These are phyloP conservation scores for Petrophora chlorosata DNA, from an alignment of 2,888 invertebrate genomes.

Conservation along the genomic window DNA sequence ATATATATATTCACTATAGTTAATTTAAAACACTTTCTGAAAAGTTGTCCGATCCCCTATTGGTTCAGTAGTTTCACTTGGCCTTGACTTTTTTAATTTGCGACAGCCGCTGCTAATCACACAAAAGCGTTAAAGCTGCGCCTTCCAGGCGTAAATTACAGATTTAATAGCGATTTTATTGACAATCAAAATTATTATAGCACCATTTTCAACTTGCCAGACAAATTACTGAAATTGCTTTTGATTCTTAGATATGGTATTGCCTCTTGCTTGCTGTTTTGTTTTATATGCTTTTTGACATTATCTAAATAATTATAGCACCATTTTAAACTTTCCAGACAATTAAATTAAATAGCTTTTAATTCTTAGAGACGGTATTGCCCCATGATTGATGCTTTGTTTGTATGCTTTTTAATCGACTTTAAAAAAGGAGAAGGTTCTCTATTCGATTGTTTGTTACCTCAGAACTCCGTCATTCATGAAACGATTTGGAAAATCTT, in stretches of 20 bases:
- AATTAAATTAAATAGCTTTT: constrained; percentile 63
- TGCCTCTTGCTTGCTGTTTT: not conserved
- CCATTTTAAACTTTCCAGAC: constrained; percentile 55
- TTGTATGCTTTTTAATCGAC: not conserved
- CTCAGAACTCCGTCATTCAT: too few relatives aligned
- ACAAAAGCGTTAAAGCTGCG: constrained; percentile 33
- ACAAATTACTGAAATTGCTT: constrained; percentile 63
- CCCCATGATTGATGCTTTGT: not conserved
- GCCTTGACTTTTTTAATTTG: not conserved
- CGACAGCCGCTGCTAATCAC: constrained; percentile 26
- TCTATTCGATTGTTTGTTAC: too few relatives aligned
- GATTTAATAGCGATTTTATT: constrained; percentile 60
- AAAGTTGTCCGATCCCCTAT: not conserved
- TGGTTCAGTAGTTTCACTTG: not conserved
- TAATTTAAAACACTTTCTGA: too few relatives aligned
- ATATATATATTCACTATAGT: too few relatives aligned
- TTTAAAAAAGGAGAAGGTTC: too few relatives aligned
- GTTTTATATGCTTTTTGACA: not conserved
- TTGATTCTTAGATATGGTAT: constrained; percentile 39
- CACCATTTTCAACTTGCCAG: constrained; percentile 56
- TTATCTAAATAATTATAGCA: constrained; percentile 47
- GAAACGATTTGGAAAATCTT: too few relatives aligned
- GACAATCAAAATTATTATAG: constrained; percentile 62
- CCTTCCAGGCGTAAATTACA: constrained; percentile 50
- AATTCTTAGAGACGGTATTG: constrained; percentile 36